Base-by-base conservation (phyloP, 2,888 invertebrate genomes). In the Pinctada fucata region DNA sequence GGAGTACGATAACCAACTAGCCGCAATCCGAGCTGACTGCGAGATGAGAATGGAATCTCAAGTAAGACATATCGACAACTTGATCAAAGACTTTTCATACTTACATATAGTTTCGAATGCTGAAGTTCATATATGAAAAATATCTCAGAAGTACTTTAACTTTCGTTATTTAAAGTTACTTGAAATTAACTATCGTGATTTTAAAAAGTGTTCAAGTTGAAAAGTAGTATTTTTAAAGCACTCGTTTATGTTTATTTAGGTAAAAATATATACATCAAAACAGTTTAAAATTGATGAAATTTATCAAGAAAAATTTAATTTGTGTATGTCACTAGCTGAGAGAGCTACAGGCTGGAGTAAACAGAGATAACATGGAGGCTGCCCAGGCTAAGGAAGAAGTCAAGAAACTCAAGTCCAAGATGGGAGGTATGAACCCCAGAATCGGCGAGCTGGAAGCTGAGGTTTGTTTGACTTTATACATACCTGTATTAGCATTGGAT, bases 11-110 rank as follows among this genome's bases (percentile, higher is more conserved):
- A 88, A 90, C 83, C 90, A 92, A 77, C 84, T 93, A 77, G 90
- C 88, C 69, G 82, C 86, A 76, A 91, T 93, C 83, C 87, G 89
- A 58, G 88, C 85, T 51, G 93, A 93, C 80, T 87, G 92, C 83
- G 93, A 93, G 79, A 89, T 88, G 78, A 93, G 92, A 90, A 93
- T 93, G 90, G 91, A 92, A 78, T 87, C 92, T 63, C 93, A 93
- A 93, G 93, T 93, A 80, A 68, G 82, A n/a, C 4, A 63, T 6
- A n/a, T 3, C 45, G n/a, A n/a, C 13, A 16, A 6, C 2, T 51
- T 10, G 66, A 31, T 31, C 31, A 31, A 31, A 31, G 31, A 31
- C 31, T 31, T 31, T 31, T 31, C 31, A 31, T 31, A 31, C 31
- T 31, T 31, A 31, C 31, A 31, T 31, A 31, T 31, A 31, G 31